These are phyloP conservation scores for Silurus asotus DNA, from an alignment of 2,113 vertebrate genomes.

Conservation along the genomic window DNA sequence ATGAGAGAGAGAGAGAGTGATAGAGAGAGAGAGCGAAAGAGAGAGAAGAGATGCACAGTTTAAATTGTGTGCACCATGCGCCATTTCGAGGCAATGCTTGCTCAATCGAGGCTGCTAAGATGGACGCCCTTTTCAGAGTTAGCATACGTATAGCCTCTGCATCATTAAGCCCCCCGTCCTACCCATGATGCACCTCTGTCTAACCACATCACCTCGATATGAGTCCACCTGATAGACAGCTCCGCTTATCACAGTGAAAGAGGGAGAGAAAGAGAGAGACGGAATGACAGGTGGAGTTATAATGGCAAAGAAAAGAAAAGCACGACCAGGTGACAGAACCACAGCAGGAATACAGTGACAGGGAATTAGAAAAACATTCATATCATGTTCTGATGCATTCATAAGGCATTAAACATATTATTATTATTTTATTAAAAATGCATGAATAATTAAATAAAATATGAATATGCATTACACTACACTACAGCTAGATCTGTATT, in stretches of 20 bases:
- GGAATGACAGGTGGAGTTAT: slow-evolving; percentile 81
- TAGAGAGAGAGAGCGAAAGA: slow-evolving; percentile 19
- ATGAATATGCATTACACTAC: too few relatives aligned
- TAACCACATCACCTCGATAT: slow-evolving; percentile 50
- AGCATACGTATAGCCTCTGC: slow-evolving; percentile 60
- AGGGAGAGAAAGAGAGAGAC: slow-evolving; percentile 65
- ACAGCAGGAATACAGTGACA: slow-evolving; percentile 67
- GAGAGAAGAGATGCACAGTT: slow-evolving; percentile 41
- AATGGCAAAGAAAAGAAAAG: slow-evolving; percentile 70
- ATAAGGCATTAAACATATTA: neutral
- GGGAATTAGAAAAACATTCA: slow-evolving; percentile 35
- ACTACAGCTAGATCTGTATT: too few relatives aligned
- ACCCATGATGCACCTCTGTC: slow-evolving; percentile 46
- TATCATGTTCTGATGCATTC: neutral
- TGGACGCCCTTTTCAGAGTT: slow-evolving; percentile 66
- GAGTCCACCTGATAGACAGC: slow-evolving; percentile 72
- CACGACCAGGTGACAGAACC: slow-evolving; percentile 57
- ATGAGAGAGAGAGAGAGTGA: slow-evolving; percentile 16
- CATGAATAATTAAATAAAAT: too few relatives aligned
- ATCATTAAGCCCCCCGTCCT: slow-evolving; percentile 60
- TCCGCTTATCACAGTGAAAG: slow-evolving; percentile 70
- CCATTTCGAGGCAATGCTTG: slow-evolving; percentile 51
- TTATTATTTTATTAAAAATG: neutral
- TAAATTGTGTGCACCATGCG: slow-evolving; percentile 33
- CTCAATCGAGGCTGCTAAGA: slow-evolving; percentile 65